A percentile compares a stretch with the other conserved stretches of the same genome.
Conservation (phyloP, 1,140 invertebrate genomes). For the Zeugodacus cucurbitae region DNA sequence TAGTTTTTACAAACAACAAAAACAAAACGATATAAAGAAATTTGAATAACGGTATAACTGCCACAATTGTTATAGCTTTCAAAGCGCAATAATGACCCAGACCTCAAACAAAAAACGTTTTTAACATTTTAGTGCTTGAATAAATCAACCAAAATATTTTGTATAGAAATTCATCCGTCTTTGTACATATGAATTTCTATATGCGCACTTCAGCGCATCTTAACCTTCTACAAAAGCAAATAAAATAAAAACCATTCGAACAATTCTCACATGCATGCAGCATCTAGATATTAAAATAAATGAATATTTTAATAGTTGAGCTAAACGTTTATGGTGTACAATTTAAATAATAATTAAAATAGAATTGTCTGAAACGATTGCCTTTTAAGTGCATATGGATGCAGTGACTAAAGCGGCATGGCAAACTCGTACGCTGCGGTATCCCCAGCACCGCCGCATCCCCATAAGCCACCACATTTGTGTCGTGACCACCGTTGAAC, state of each 20-base stretch:
- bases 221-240: background rate
- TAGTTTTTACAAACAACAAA: too few relatives aligned
- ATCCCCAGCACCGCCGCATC: background rate
- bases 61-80: too few relatives aligned
- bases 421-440: background rate
- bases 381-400: slow-evolving; percentile 1
- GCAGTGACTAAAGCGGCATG: background rate
- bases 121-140: too few relatives aligned
- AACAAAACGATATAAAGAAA: too few relatives aligned
- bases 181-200: too few relatives aligned
- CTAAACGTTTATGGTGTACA: background rate
- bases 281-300: slow-evolving; percentile 17
- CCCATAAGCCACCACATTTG: slow-evolving; percentile 1
- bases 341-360: background rate
- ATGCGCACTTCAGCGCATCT: background rate
- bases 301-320: background rate
- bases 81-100: too few relatives aligned
- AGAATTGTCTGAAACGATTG: background rate
- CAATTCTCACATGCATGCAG: background rate
- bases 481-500: background rate
- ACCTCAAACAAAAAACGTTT: too few relatives aligned
- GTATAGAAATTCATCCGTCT: too few relatives aligned
- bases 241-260: background rate
- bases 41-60: too few relatives aligned
- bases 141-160: too few relatives aligned